Conservation (phyloP, 37 sponge, comb jelly and placozoan genomes). For the Eunapius fragilis region DNA sequence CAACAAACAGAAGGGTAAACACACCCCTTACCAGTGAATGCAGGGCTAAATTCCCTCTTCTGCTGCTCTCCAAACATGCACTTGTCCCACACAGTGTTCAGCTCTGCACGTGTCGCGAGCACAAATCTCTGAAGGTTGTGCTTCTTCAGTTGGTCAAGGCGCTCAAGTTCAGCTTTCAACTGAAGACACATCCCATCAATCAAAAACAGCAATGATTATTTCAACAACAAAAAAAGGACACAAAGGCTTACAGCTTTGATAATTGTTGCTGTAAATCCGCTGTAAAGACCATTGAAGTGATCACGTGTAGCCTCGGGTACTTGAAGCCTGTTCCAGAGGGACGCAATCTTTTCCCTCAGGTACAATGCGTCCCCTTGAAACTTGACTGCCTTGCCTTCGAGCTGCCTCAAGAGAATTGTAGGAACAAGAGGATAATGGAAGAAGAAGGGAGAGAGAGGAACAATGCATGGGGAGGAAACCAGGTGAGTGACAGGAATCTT, state of each 20-base stretch:
- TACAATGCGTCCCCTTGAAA: constrained; percentile 24
- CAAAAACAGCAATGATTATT: no score
- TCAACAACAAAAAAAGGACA: background rate
- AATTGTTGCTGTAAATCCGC: constrained; percentile 40
- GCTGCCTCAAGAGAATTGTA: constrained; percentile 11
- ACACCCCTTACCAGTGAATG: constrained; percentile 27
- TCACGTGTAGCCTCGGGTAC: constrained; percentile 49
- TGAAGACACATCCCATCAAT: no score
- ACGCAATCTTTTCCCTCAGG: constrained; percentile 39
- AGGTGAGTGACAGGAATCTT: background rate
- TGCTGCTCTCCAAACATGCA: constrained; percentile 75
- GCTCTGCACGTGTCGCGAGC: constrained; percentile 67
- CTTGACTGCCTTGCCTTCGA: constrained; percentile 26
- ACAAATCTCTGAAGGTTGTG: constrained; percentile 73
- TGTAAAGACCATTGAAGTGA: constrained; percentile 40
- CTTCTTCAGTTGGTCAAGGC: constrained; percentile 72
- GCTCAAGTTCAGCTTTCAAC: constrained; percentile 65
- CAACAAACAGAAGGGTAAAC: background rate
- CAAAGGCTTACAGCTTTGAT: constrained; percentile 29
- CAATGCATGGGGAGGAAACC: background rate
- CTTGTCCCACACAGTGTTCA: constrained; percentile 78
- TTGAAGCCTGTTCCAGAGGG: constrained; percentile 83
- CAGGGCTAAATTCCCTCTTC: constrained; percentile 68
- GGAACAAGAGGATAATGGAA: background rate
- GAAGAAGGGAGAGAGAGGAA: background rate